A percentile compares a stretch with the other conserved stretches of the same genome.
These are phyloP conservation scores for Reticulitermes speratus DNA, from an alignment of 1,140 invertebrate species.

Conservation along the genomic window DNA sequence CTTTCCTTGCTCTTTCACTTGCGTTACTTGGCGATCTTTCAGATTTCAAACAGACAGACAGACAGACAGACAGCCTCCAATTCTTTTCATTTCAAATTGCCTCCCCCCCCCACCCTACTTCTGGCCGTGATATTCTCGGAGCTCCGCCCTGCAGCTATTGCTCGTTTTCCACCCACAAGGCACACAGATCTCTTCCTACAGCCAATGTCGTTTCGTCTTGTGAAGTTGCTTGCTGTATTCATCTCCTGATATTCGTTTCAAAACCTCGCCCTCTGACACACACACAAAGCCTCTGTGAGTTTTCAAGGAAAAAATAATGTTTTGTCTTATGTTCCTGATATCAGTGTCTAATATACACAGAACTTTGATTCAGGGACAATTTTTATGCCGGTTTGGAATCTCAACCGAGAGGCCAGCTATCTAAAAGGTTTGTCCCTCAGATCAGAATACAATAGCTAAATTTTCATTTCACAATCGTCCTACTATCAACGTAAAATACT, in stretches of 20 bases:
- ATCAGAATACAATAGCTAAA: no score
- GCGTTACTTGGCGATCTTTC: slow-evolving; percentile 25
- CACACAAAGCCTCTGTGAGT: not conserved
- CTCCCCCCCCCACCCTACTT: not conserved
- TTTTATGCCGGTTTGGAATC: no score
- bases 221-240: not conserved
- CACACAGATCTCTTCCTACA: slow-evolving; percentile 3
- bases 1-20: not conserved
- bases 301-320: not conserved
- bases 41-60: slow-evolving; percentile 22
- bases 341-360: no score
- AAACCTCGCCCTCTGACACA: not conserved
- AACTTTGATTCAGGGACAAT: no score
- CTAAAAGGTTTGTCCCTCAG: no score
- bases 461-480: no score
- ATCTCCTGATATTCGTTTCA: not conserved
- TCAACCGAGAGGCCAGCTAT: no score
- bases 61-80: not conserved
- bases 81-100: slow-evolving; percentile 28
- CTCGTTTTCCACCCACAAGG: not conserved
- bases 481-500: no score
- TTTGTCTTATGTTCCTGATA: not conserved
- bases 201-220: not conserved
- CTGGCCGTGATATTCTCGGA: not conserved
- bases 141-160: not conserved